Percentiles rank a stretch among this genome's conserved stretches.
These are phyloP conservation scores for Eidolon dupreanum DNA, from an alignment of 2,797 vertebrate species.

Conservation along the genomic window DNA sequence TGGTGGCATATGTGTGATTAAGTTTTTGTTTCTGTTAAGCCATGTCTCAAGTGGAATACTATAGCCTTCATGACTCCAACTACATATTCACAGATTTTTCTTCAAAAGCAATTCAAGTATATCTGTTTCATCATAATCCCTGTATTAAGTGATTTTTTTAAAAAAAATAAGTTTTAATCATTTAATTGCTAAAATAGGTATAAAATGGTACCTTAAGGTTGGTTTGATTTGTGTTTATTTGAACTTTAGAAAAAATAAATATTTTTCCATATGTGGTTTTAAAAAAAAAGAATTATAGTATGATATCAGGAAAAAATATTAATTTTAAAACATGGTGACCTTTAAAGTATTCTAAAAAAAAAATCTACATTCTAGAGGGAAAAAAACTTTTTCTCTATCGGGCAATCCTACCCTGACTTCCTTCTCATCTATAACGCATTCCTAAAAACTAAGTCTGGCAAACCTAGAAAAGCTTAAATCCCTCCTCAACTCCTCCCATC, in stretches of 20 bases:
- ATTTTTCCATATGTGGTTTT: background rate
- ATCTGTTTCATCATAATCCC: background rate
- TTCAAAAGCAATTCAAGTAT: background rate
- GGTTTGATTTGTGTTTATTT: background rate
- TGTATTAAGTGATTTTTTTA: background rate
- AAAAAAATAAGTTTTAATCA: background rate
- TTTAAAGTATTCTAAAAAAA: background rate
- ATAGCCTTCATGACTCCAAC: background rate
- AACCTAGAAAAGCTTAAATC: background rate
- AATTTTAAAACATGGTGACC: background rate
- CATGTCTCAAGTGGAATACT: background rate
- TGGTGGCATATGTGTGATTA: background rate
- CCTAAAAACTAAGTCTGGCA: background rate
- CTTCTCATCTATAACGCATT: background rate
- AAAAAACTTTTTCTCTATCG: background rate
- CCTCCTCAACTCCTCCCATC: rapidly evolving
- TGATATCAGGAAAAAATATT: background rate
- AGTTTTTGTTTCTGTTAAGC: background rate
- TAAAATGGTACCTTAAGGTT: background rate
- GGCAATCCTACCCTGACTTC: background rate
- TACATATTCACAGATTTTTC: background rate
- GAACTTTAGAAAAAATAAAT: background rate
- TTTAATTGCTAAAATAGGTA: background rate
- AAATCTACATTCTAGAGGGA: background rate
- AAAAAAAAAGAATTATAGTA: background rate